Base-by-base conservation (phyloP, 2,113 vertebrate genomes). In the Oryzias woworae region DNA sequence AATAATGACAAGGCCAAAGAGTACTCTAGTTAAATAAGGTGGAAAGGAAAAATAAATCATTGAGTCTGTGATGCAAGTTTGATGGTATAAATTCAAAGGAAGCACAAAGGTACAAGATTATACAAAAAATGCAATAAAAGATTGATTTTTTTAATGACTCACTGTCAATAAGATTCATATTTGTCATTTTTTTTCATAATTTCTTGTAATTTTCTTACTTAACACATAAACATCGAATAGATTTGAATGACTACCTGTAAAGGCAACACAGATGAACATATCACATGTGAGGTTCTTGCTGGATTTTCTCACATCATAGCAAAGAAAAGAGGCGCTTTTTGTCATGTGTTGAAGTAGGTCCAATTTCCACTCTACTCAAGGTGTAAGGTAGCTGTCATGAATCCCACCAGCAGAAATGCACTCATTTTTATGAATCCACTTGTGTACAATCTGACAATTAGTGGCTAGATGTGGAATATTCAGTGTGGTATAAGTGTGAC, bases 311-410 rank as follows among this genome's bases (percentile, higher is more conserved):
- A 66, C 72, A 63, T 80, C 81, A 77, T 72, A 70, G 80, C 79
- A 66, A 73, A 72, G 56, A 81, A 75, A 60, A 81, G 66, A 84
- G 53, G 60, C 75, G 69, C 56, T 77, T 53, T 72, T 73, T 86
- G 80, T 80, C 77, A 75, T 62, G 64, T 85, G 56, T 77, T 62
- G 62, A 75, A 80, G 73, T 57, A 60, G 70, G 53, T 73, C 47
- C 77, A 64, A 73, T 73, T 78, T 79, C 62, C 28, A 18, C 57
- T 64, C 20, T 47, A 72, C 66, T 72, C 64, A 54, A 48, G 52
- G 73, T 87, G 69, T 36, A 36, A 12, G 10, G 36, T 59, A 84
- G 74, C 66, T 82, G 80, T 89, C 80, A 87, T 15, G 67, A 51
- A 53, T 65, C 65, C 61, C 15, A 67, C 59, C 59, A 58, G 51